Evolutionary conservation across 2,888 invertebrate species (phyloP), one percentile per base, ranked within the genome.

Genomic region (Drosophila eohydei): DNA sequence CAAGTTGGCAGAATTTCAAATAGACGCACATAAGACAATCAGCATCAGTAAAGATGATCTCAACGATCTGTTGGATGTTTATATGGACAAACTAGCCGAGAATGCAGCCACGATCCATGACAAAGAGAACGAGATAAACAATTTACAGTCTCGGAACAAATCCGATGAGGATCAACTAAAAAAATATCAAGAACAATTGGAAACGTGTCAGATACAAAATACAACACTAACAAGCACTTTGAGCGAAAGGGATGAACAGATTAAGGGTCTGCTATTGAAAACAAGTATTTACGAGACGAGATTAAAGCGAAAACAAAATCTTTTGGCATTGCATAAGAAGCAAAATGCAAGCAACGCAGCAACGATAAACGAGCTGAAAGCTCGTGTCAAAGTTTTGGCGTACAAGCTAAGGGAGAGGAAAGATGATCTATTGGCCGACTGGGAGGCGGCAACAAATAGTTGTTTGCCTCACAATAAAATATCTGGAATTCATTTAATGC

Each of bases 1-100:
- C 4, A 83, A 79, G 26, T 12, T 85, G 11, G 83, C 83, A 0
- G 88, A 84, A 14, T 74, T 83, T 36, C 88, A 88, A 62, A 83
- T 83, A 30, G 85, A 83, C 34, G 85, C 80, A 0, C 88, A 80
- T 8, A 83, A 88, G 30, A 83, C 85, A 3, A 85, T 83, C 11
- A 71, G 83, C 41, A 83, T 83, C 4, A 83, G 77, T 36, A 83
- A 88, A 21, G 83, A 74, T 21, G 83, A 83, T 60, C 63, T 83
- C 34, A 85, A 83, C 12, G 83, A 83, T 61, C 66, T 83, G 0
- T 21, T 83, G 38, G 83, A 71, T 26, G 83, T 83, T 6, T 83
- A 88, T 34, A 82, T 83, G 74, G 65, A 55, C 5, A 83, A 80
- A 38, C 56, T 83, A 8, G 88, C 85, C 0, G 85, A 88, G 28